Conservation (phyloP, 2,113 vertebrate species). For the Rattus norvegicus region GRCr8 NC_086032.1:37939501-37940000, state of each 20-base stretch:
- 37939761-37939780: not conserved
- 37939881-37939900: not conserved
- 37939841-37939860: not conserved
- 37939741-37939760: constrained; percentile 54
- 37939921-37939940: not conserved
- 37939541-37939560: not conserved
- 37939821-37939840: not conserved
- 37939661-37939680: constrained; percentile 14
- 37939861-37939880: not conserved
- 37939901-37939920: not conserved
- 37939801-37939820: not conserved
- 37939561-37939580: not conserved
- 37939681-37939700: constrained; percentile 33
- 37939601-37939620: not conserved
- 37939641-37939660: not conserved
- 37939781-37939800: not conserved
- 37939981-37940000: not conserved
- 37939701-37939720: constrained; percentile 42
- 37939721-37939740: constrained; percentile 43
- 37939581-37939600: not conserved
- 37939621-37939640: not conserved
- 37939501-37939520: not conserved
- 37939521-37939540: not conserved
- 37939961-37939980: no score
- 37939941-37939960: no score